Evolutionary conservation across 2,888 invertebrate genomes (phyloP).

Genomic region (Ectobius pallidus): DNA sequence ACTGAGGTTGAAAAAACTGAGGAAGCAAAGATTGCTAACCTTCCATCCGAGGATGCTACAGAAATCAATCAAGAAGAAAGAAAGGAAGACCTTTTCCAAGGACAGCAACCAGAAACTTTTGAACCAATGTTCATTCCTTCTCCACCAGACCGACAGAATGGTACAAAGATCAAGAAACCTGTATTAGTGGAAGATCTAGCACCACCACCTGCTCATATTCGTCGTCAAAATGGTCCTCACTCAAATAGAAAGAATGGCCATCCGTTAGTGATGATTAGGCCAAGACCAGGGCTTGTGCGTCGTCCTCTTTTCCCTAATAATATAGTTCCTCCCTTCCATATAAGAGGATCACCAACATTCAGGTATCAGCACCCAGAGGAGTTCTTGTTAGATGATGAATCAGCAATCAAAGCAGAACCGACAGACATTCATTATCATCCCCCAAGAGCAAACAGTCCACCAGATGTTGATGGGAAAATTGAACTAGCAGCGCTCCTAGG

Average conservation of each 20-base stretch:
- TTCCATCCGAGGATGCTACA: slow-evolving; percentile 49
- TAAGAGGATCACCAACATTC: slow-evolving; percentile 38
- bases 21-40: slow-evolving; percentile 51
- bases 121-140: slow-evolving; percentile 85
- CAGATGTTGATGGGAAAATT: slow-evolving; percentile 73
- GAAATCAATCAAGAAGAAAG: slow-evolving; percentile 49
- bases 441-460: slow-evolving; percentile 59
- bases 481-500: slow-evolving; percentile 55
- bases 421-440: slow-evolving; percentile 77
- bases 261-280: slow-evolving; percentile 49
- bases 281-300: slow-evolving; percentile 57
- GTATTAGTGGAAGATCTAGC: slow-evolving; percentile 30
- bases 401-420: slow-evolving; percentile 74
- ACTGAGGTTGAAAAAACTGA: slow-evolving; percentile 57
- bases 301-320: slow-evolving; percentile 42
- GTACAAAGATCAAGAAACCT: slow-evolving; percentile 48
- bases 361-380: slow-evolving; percentile 42
- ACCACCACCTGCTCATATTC: slow-evolving; percentile 25
- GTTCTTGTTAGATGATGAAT: slow-evolving; percentile 55
- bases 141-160: slow-evolving; percentile 64
- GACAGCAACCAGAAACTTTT: slow-evolving; percentile 63
- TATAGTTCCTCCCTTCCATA: slow-evolving; percentile 38
- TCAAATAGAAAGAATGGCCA: slow-evolving; percentile 42
- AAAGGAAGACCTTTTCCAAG: slow-evolving; percentile 56
- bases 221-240: slow-evolving; percentile 26